A percentile compares a stretch with the other conserved stretches of the same genome.
These are phyloP conservation scores for Caenorhabditis tropicalis DNA, from an alignment of 1,140 invertebrate genomes.

Conservation along the genomic window DNA sequence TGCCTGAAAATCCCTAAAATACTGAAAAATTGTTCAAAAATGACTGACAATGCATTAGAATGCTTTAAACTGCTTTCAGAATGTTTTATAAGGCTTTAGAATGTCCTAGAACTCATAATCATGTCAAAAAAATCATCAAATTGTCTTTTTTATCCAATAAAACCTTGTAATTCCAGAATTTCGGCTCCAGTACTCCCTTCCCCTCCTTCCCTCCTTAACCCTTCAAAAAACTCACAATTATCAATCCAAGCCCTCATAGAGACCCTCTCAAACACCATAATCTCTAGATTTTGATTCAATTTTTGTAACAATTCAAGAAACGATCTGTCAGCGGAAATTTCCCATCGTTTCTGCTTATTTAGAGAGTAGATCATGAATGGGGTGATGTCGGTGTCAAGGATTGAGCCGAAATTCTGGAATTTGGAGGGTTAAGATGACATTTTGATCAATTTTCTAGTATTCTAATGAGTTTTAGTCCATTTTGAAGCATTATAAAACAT, in stretches of 20 bases:
- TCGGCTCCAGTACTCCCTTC: too few relatives aligned
- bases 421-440: too few relatives aligned
- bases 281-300: not conserved
- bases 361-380: slow-evolving; percentile 7
- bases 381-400: not conserved
- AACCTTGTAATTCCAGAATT: too few relatives aligned
- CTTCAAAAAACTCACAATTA: not conserved
- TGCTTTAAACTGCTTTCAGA: too few relatives aligned
- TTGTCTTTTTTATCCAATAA: not conserved
- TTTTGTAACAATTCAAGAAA: not conserved
- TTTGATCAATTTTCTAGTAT: too few relatives aligned
- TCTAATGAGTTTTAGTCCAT: too few relatives aligned
- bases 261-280: not conserved
- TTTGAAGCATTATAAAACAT: too few relatives aligned
- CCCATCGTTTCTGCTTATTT: slow-evolving; percentile 9
- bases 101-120: too few relatives aligned
- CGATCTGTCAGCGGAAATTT: not conserved
- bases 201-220: too few relatives aligned
- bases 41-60: too few relatives aligned
- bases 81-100: too few relatives aligned
- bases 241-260: not conserved
- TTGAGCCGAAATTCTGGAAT: not conserved
- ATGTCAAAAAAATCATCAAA: not conserved
- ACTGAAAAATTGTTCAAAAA: too few relatives aligned
- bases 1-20: not conserved